Base-by-base conservation (phyloP, 2,888 invertebrate species). In the Callinectes sapidus region DNA sequence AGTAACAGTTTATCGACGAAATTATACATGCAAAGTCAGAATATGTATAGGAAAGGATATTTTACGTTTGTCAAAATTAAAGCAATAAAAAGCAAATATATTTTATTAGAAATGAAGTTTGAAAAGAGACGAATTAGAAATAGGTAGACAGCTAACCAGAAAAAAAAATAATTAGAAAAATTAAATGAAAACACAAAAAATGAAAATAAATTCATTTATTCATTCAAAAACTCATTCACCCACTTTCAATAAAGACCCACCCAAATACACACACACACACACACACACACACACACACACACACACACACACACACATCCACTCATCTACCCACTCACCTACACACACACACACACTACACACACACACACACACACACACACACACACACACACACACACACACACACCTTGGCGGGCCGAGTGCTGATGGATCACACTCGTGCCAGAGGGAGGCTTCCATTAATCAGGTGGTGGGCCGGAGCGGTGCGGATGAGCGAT, bases 401-500 rank as follows among this genome's bases (percentile, higher is more conserved):
- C 81, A 81, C 81, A 81, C 81, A 81, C 81, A 81, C 81, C 81
- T 81, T 81, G 81, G 81, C 81, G 77, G 77, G 77, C 16, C 32
- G 81, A 81, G 81, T 81, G 81, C 81, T 81, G 81, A 35, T 35
- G 81, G 81, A 81, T 81, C 81, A 81, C 81, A 81, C 81, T 81
- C 81, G 81, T 42, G 87, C 42, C 48, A 48, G 87, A 42, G 87
- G 54, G 61, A 88, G 88, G 54, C 39, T 35, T 35, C 35, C 39
- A 89, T 89, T 89, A 77, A 89, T 89, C 42, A 28, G 42, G 42
- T n/a, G 54, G 48, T 77, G 55, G 42, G 77, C 54, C 5, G 48
- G n/a, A 42, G 77, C n/a, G 16, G 89, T n/a, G n/a, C 54, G 66
- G 85, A 90, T 54, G 90, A 90, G 81, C 54, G 54, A 55, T 90